Evolutionary conservation across 1,140 invertebrate species (phyloP).

Genomic region (Marisa cornuarietis): DNA sequence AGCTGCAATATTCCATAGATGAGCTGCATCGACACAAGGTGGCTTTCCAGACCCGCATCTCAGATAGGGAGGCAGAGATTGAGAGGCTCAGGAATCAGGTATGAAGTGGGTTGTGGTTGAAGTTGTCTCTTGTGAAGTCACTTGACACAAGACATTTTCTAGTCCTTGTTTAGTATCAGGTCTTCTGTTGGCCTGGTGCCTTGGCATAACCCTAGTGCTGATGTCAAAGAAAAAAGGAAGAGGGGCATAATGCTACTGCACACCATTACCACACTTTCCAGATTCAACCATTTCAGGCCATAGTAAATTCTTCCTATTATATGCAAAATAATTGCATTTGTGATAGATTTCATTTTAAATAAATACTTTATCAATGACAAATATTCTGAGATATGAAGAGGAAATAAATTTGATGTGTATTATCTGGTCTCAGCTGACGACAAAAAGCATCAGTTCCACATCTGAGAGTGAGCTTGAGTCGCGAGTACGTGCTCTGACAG

Average conservation of each 20-base stretch:
- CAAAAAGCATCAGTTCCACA: slow-evolving; percentile 67
- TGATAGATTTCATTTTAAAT: background rate
- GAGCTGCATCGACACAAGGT: slow-evolving; percentile 71
- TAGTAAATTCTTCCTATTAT: background rate
- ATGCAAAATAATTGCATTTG: background rate
- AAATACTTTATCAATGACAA: background rate
- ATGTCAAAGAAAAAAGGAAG: too few species aligned
- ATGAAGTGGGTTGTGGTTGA: slow-evolving; percentile 4
- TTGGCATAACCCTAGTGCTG: too few species aligned
- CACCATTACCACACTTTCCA: too few species aligned
- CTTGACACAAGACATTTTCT: too few species aligned
- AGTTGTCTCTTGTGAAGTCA: background rate
- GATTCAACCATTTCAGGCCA: too few species aligned
- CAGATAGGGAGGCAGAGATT: slow-evolving; percentile 74
- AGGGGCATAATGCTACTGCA: too few species aligned
- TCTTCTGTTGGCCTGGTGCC: too few species aligned
- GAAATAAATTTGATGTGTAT: too few species aligned
- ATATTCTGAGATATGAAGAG: background rate
- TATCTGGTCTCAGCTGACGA: slow-evolving; percentile 63
- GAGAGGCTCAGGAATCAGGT: slow-evolving; percentile 73
- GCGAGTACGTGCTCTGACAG: slow-evolving; percentile 77
- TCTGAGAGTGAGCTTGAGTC: slow-evolving; percentile 75
- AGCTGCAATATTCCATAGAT: slow-evolving; percentile 72
- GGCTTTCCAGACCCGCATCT: slow-evolving; percentile 68
- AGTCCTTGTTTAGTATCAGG: too few species aligned